Evolutionary conservation across 1,140 invertebrate genomes (phyloP).

Genomic region (Octopus sinensis): DNA sequence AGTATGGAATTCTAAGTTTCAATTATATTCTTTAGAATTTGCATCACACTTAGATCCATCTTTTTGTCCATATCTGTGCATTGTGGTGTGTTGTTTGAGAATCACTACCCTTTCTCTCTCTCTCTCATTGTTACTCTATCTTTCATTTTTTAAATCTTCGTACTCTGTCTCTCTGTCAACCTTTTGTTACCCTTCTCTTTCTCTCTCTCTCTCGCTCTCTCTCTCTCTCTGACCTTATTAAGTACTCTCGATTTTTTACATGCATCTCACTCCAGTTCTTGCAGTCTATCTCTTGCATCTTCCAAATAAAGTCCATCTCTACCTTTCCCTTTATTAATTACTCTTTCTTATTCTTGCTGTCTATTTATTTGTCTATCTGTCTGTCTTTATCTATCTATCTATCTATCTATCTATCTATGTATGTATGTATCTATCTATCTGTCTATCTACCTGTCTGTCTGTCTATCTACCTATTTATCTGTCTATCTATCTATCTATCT

Average conservation of each 20-base stretch:
- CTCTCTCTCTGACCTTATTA: not conserved
- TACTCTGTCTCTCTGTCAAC: not conserved
- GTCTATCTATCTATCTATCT: too few species aligned
- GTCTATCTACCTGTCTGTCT: too few species aligned
- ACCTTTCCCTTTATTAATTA: not conserved
- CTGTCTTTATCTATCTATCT: too few species aligned
- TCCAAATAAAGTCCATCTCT: not conserved
- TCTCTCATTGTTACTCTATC: slow-evolving; percentile 19
- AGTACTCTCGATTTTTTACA: not conserved
- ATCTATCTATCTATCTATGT: too few species aligned
- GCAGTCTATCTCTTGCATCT: not conserved
- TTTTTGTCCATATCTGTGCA: too few species aligned
- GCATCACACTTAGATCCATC: too few species aligned
- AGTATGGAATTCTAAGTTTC: too few species aligned
- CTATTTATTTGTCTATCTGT: not conserved
- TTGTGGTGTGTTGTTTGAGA: too few species aligned
- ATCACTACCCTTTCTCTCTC: slow-evolving; percentile 14
- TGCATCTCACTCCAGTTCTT: not conserved
- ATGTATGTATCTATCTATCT: too few species aligned
- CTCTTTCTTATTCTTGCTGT: not conserved
- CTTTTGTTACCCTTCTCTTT: not conserved
- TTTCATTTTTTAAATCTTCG: slow-evolving; percentile 5
- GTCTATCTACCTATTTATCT: too few species aligned
- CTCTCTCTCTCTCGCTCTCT: not conserved
- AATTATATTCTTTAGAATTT: too few species aligned